phyloP scores from a whole-genome alignment of 2,888 invertebrate species.

The Sarcophaga subvicina region DNA sequence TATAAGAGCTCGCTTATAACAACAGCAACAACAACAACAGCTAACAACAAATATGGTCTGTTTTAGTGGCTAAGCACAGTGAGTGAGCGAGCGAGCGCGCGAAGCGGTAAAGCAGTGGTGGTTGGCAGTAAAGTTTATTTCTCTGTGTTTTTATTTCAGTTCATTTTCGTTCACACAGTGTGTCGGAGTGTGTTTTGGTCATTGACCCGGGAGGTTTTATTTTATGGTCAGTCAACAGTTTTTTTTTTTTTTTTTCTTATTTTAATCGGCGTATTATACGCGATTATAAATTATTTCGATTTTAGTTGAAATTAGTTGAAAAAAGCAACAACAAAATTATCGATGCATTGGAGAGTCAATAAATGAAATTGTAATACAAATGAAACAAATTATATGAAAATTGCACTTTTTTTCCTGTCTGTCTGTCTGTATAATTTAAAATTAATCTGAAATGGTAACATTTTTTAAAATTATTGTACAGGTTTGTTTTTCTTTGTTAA shows the following conservation, averaged over 20 bases:
- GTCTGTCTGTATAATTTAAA: neutral
- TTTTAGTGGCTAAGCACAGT: neutral
- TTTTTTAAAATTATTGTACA: neutral
- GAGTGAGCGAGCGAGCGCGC: neutral
- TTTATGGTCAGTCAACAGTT: conserved; percentile 37
- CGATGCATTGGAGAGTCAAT: conserved; percentile 8
- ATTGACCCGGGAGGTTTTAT: conserved; percentile 31
- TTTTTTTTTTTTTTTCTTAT: conserved; percentile 16
- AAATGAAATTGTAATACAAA: neutral
- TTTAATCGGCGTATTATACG: conserved; percentile 15
- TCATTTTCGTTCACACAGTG: neutral
- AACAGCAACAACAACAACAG: neutral
- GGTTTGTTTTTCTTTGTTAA: neutral
- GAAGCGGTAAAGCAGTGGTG: neutral
- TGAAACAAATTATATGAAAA: neutral
- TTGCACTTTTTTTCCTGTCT: neutral
- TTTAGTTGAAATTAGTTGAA: neutral
- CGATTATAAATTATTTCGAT: conserved; percentile 37
- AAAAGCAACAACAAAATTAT: neutral
- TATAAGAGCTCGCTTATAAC: neutral
- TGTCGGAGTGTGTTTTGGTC: conserved; percentile 38
- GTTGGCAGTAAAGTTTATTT: neutral
- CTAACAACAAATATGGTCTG: neutral
- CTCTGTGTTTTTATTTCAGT: neutral
- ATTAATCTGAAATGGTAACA: neutral